Base-by-base conservation (phyloP, 1,140 invertebrate species). In the Orchesella cincta region DNA sequence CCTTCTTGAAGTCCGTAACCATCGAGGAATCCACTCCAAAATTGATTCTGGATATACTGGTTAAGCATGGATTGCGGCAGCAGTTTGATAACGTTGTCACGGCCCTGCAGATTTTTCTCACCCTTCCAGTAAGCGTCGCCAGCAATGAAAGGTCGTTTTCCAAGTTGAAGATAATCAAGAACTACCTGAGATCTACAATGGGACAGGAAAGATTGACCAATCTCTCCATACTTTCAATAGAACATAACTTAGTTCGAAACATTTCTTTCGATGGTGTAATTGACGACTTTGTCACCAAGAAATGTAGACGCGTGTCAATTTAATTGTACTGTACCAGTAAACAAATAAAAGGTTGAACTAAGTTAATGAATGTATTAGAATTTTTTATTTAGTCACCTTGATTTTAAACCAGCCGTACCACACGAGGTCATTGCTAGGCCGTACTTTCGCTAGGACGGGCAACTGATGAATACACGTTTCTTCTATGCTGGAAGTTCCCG, bases 101-200 rank as follows among this genome's bases (percentile, higher is more conserved):
- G 12, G 57, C 70, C 5, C 70, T 72, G 8, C 67, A 74, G 76
- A 80, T 81, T 67, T 81, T 81, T 70, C 74, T 83, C 14, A 83
- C 81, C 73, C 35, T 79, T 77, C 71, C 78, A 18, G 75, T 82
- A 34, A 81, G 35, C 74, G 72, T 80, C 36, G 76, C 81, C 16
- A 73, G 62, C 34, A 73, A 29, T 20, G 81, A 83, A 51, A 78
- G 79, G 67, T 81, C 78, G 33, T 82, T 82, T 52, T 83, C 80
- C n/a, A 81, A 81, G 76, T 75, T 82, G 52, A 83, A 82, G 67
- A 46, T 83, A 29, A 79, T 83, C 28, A 80, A 80, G 79, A 82
- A 81, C 76, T 81, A 83, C 78, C 70, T 83, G 33, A 52, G 80
- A 64, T 81, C 81, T 33, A 78, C 78, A 70, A 82, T 81, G 78